Evolutionary conservation across 2,113 vertebrate species (phyloP).

Genomic region (Thalassarche chlororhynchos): DNA sequence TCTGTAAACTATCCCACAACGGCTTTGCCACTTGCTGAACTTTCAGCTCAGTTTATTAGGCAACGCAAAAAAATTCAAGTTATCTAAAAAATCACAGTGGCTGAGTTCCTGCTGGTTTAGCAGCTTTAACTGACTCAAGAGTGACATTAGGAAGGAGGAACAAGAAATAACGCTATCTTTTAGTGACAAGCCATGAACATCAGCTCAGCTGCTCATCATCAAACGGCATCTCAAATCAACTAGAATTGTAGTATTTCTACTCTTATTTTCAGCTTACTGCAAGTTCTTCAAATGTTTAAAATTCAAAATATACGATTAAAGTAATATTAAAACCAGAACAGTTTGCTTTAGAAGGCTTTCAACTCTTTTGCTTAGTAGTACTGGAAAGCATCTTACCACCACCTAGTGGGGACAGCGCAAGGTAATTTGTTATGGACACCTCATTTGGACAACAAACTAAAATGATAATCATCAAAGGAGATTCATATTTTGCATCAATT

Average conservation of each 20-base stretch:
- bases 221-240: background rate
- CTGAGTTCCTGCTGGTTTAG: background rate
- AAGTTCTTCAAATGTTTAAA: background rate
- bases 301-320: background rate
- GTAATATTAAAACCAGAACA: background rate
- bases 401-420: background rate
- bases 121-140: background rate
- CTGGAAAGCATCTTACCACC: background rate
- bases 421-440: background rate
- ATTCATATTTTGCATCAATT: background rate
- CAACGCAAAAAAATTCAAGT: background rate
- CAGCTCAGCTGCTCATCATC: background rate
- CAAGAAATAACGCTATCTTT: background rate
- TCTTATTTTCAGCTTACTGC: background rate
- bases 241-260: background rate
- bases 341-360: background rate
- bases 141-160: background rate
- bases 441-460: background rate
- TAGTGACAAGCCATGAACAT: background rate
- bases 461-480: background rate
- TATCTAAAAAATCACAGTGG: background rate
- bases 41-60: background rate
- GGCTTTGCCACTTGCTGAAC: background rate
- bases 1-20: background rate
- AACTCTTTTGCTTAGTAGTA: background rate